Base-by-base conservation (phyloP, 1,140 invertebrate genomes). In the Drosophila baimaii region DNA sequence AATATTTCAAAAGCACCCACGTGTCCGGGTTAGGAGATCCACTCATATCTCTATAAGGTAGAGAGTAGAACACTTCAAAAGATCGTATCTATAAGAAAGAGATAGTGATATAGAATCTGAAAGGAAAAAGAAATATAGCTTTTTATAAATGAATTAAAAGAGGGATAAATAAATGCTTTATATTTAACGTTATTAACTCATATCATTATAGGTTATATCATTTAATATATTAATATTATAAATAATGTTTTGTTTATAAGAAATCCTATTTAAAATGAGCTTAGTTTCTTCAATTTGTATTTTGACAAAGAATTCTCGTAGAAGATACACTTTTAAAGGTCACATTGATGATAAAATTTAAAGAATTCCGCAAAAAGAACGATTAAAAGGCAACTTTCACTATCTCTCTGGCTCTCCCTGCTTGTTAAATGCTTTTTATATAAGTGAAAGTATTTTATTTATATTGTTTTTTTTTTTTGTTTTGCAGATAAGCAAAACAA, bases 371-470 rank as follows among this genome's bases (percentile, higher is more conserved):
- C 41, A n/a, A 44, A 19, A 43, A 51, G 68, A 68, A 71, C 63
- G 47, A 21, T 33, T 41, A 39, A 33, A 43, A 27, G 27, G 29
- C 25, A 49, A 72, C 66, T 58, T 58, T 70, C 65, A 57, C 65
- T 70, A 71, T 72, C 64, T 33, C n/a, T 47, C 15, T 27, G 21
- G 21, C 21, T 46, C 44, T 25, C 1, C 13, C 44, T 25, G 23
- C 9, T 25, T 19, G 27, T 19, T 51, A 19, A 33, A 33, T 33
- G 29, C 49, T 33, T 33, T 69, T 70, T 70, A 68, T 68, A 65
- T 55, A 70, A 70, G 63, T 71, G 68, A 71, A 71, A 69, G 68
- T 56, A 27, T 47, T 71, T 71, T 54, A 52, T 58, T 63, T 62
- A 0, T 19, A 58, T 41, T 54, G 13, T n/a, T 56, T 57, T 71